Evolutionary conservation across 2,888 invertebrate genomes (phyloP).

Genomic region (Cephus rjabovi): DNA sequence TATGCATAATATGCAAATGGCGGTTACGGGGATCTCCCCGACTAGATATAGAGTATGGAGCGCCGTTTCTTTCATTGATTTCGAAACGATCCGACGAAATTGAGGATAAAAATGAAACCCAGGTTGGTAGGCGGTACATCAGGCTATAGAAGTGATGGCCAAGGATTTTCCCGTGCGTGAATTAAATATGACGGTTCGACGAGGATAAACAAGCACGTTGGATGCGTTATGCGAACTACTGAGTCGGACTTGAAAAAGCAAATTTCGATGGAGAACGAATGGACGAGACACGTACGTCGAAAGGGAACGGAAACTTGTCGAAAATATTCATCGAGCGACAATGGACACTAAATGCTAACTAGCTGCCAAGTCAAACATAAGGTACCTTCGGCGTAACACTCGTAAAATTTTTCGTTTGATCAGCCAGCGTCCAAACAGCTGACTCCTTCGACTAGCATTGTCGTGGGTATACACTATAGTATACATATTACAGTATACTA

Average conservation of each 20-base stretch:
- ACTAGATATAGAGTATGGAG: background rate
- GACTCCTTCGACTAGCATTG: background rate
- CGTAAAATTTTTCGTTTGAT: background rate
- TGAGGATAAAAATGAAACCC: background rate
- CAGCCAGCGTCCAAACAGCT: background rate
- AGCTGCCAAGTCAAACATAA: constrained; percentile 17
- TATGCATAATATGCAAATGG: background rate
- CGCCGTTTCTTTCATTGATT: background rate
- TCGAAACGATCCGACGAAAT: background rate
- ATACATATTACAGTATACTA: background rate
- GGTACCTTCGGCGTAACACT: constrained; percentile 1
- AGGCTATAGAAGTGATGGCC: background rate
- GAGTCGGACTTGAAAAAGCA: background rate
- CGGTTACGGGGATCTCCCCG: background rate
- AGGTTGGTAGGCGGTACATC: background rate
- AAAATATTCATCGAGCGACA: constrained; percentile 22
- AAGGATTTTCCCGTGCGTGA: background rate
- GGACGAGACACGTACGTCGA: background rate
- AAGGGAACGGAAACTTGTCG: constrained; percentile 15
- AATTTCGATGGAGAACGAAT: background rate
- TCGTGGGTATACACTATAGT: background rate
- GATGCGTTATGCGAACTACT: background rate
- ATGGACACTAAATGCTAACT: constrained; percentile 16
- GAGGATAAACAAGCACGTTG: background rate
- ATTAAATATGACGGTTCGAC: background rate